These are phyloP conservation scores for Tanypteryx hageni DNA, from an alignment of 2,888 invertebrate genomes.

Conservation along the genomic window DNA sequence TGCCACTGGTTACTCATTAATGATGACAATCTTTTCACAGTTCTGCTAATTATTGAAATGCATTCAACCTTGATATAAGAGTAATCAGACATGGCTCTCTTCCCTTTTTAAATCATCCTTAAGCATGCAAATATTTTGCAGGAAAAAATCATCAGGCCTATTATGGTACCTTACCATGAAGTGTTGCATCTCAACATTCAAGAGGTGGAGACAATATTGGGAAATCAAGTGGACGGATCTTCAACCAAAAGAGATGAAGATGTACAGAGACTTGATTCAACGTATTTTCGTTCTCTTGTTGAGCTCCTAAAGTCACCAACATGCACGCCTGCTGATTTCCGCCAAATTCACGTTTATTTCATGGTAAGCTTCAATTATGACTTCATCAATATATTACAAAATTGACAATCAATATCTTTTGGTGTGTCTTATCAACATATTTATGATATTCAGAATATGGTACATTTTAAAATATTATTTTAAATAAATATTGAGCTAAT, in stretches of 20 bases:
- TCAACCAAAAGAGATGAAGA: background rate
- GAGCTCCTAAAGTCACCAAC: slow-evolving; percentile 49
- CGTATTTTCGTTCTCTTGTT: slow-evolving; percentile 36
- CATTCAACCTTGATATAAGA: no score
- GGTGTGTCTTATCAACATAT: no score
- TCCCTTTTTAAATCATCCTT: no score
- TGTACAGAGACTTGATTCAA: background rate
- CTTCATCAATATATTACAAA: no score
- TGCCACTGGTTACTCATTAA: no score
- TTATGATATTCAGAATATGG: background rate
- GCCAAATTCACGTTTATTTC: slow-evolving; percentile 39
- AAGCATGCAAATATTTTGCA: background rate
- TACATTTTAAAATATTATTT: background rate
- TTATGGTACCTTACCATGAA: slow-evolving; percentile 40
- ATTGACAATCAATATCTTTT: no score
- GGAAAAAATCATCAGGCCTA: slow-evolving; percentile 38
- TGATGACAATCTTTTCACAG: no score
- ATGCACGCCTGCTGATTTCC: slow-evolving; percentile 22
- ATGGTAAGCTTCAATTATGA: background rate
- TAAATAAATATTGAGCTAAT: background rate
- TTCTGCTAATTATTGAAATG: no score
- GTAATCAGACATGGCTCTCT: no score
- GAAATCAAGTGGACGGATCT: background rate
- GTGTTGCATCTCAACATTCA: slow-evolving; percentile 49
- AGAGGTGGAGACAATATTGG: slow-evolving; percentile 38